Base-by-base conservation (phyloP, 1,140 invertebrate species). In the Hylaeus anthracinus region DNA sequence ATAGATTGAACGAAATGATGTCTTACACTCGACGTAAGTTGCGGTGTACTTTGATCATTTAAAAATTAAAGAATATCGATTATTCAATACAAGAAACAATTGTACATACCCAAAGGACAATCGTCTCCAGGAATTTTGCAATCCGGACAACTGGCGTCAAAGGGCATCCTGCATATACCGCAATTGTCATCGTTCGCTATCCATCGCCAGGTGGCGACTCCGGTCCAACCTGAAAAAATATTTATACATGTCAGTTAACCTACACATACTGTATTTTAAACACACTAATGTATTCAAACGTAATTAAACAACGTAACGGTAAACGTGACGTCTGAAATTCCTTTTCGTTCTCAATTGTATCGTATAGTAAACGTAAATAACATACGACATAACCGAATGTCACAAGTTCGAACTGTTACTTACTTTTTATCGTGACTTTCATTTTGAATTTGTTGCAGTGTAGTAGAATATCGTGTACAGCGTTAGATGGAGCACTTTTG, bases 171-270 rank as follows among this genome's bases (percentile, higher is more conserved):
- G 94, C 99, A 99, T 92, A 99, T 99, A 67, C 99, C 99, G 93
- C 99, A 99, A 92, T 98, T 99, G 90, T 99, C 99, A 94, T 99
- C 99, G 94, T 99, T 99, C 5, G 98, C 98, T 84, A 99, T 96
- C 99, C 99, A 99, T 91, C 97, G 96, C 99, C 99, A 99, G 91
- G 97, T 98, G 85, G 98, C 98, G 64, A 99, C 98, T 81, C 97
- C 98, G 79, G 96, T 98, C 98, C 98, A 99, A 93, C 96, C 97
- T 97, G 66, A 43, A 51, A 39, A 83, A 81, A 55, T 72, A 70
- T 58, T 74, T 41, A 51, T 51, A 9, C 10, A 51, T 26, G 9
- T 56, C 51, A 60, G 37, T 63, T 55, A 1, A 48, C 1, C 4
- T 51, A 2, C 43, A 37, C 9, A 6, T 12, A 66, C 6, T 39